These are phyloP conservation scores for Camptogramma bilineatum DNA, from an alignment of 2,888 invertebrate species.

Conservation along the genomic window DNA sequence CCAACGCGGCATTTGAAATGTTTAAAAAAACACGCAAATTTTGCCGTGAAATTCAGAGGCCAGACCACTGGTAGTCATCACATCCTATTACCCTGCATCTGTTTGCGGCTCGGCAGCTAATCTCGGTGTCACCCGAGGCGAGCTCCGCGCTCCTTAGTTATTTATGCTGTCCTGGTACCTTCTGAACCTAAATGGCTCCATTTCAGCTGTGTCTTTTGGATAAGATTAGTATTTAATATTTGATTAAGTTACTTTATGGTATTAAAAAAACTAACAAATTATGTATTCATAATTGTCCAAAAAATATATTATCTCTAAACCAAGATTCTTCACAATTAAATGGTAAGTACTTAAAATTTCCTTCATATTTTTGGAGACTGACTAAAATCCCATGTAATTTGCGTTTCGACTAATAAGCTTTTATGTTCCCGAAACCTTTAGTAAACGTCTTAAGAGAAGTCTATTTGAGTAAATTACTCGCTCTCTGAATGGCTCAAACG, in stretches of 20 bases:
- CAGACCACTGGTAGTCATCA: slow-evolving; percentile 21
- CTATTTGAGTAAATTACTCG: slow-evolving; percentile 55
- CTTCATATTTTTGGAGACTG: no score
- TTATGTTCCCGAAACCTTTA: slow-evolving; percentile 29
- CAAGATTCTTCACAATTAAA: no score
- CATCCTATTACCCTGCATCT: slow-evolving; percentile 36
- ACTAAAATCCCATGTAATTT: slow-evolving; percentile 12
- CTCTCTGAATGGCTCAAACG: slow-evolving; percentile 39
- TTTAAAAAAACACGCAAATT: background rate
- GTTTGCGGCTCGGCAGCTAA: slow-evolving; percentile 51
- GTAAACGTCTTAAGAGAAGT: slow-evolving; percentile 42
- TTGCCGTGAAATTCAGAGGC: slow-evolving; percentile 1
- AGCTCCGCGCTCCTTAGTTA: slow-evolving; percentile 52
- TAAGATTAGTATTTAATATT: background rate
- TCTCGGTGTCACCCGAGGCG: slow-evolving; percentile 56
- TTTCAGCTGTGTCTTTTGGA: background rate
- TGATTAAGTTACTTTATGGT: background rate
- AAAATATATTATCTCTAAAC: no score
- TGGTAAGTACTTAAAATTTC: no score
- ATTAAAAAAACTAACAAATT: background rate
- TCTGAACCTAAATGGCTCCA: slow-evolving; percentile 11
- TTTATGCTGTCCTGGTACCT: slow-evolving; percentile 46
- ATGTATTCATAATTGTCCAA: background rate
- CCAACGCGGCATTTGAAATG: no score
- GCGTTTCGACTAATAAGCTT: slow-evolving; percentile 27